Base-by-base conservation (phyloP, 2,888 invertebrate species). In the Epinotia nisella region DNA sequence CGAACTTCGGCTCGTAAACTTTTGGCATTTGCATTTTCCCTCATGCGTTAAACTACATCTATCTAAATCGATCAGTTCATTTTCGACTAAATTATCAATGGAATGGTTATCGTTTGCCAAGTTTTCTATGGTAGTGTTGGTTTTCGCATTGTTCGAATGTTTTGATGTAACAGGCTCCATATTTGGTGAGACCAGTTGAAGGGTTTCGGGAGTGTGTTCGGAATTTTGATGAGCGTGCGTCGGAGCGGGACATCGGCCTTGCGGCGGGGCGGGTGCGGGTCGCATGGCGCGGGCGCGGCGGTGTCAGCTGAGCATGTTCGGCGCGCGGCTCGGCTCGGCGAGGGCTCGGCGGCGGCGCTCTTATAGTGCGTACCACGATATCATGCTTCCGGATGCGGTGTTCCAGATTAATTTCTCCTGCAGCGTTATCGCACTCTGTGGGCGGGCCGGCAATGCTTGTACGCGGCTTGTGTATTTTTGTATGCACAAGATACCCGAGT, bases 391-490 rank as follows among this genome's bases (percentile, higher is more conserved):
- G 88, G 90, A 87, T 83, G 81, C 87, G 85, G 85, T 86, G 88
- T 86, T 83, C 90, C 84, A 90, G 90, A 90, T 90, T 90, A 91
- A 89, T 89, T 90, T 90, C 90, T 90, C 90, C 88, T 87, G 88
- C 85, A 82, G 82, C 81, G 88, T 88, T 91, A 91, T 90, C 90
- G 84, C 75, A 76, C 87, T 78, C 83, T 87, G 91, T 91, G 90
- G 91, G 90, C 86, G 91, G 90, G 80, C 83, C 76, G 82, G 67
- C 67, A 39, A 81, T 88, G 87, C 89, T 90, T 88, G 87, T 85
- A 87, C 82, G 85, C 82, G 85, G 87, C 91, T 90, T 90, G 84
- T 86, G 90, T 89, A 87, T 87, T 89, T 91, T 92, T 92, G 90
- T 89, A 80, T 88, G 83, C 83, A 88, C 89, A 90, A 92, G 92